Evolutionary conservation across 2,888 invertebrate species (phyloP), one percentile per base, ranked within the genome.

Genomic region (Chydorus sphaericus): DNA sequence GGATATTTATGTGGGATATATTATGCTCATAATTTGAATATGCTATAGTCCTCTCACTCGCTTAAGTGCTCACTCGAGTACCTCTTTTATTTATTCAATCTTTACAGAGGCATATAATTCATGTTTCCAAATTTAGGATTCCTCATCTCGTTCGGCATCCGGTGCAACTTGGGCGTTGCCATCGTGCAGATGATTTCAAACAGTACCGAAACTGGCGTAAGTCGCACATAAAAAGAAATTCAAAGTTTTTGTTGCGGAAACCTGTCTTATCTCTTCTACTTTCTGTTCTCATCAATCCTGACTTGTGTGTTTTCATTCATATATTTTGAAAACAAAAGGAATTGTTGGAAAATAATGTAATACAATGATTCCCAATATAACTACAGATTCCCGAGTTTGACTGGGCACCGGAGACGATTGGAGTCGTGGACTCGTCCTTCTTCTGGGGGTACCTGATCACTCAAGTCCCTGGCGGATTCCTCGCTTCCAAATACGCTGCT

Each of bases 121-220:
- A 18, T 52, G 6, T 29, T 23, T 38, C 53, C 57, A 48, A 56
- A 59, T 61, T 3, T 62, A 75, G 78, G 92, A 56, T 92, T 92
- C 72, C 81, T 92, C 70, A 91, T 92, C 67, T 90, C 90, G 71
- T 92, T 93, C 67, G 98, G 98, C 18, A 98, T 98, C 83, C 81
- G 98, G 57, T 96, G 94, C 72, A 98, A 97, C 73, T 90, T 98
- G 87, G 92, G 96, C 55, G 92, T 97, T 72, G 96, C 97, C 49
- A 92, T 94, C 70, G 79, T 91, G 57, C 83, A 85, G 68, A 77
- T 78, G 77, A 74, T 70, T 56, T 65, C 68, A 62, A 71, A 64
- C 57, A 59, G 63, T 20, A 68, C 65, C 8, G 60, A 59, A 26
- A 64, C 64, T 14, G 65, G 65, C 58, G 65, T 66, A 61, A 61